Conservation (phyloP, 2,888 invertebrate species). For the Marasmarcha lunaedactyla region DNA sequence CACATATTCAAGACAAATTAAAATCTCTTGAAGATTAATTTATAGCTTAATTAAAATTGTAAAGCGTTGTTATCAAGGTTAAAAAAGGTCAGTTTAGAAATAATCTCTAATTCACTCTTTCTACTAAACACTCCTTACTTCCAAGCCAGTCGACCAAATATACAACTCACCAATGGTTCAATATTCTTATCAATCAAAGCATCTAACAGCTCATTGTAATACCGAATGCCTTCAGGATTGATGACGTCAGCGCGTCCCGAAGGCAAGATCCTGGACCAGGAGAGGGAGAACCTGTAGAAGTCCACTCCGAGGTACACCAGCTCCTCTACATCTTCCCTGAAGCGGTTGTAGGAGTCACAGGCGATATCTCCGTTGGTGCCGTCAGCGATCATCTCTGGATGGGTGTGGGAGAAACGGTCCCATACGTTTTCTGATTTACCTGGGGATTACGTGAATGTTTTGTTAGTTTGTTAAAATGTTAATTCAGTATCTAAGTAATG, state of each 20-base stretch:
- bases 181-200: conserved; percentile 73
- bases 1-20: too few relatives aligned
- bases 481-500: too few relatives aligned
- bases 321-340: conserved; percentile 69
- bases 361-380: conserved; percentile 75
- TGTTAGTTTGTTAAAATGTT: too few relatives aligned
- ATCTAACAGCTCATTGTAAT: conserved; percentile 75
- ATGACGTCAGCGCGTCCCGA: conserved; percentile 66
- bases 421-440: conserved; percentile 76
- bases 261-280: conserved; percentile 75
- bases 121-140: too few relatives aligned
- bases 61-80: too few relatives aligned
- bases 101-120: too few relatives aligned
- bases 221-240: conserved; percentile 72
- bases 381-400: conserved; percentile 72
- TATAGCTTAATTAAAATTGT: too few relatives aligned
- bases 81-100: too few relatives aligned
- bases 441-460: conserved; percentile 22
- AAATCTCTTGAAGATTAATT: too few relatives aligned
- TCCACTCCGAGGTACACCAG: conserved; percentile 63
- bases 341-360: conserved; percentile 77
- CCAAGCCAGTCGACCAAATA: too few relatives aligned
- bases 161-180: conserved; percentile 73
- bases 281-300: conserved; percentile 70
- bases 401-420: conserved; percentile 65